Conservation (phyloP, 1,140 invertebrate species). For the Brachionus plicatilis region DNA sequence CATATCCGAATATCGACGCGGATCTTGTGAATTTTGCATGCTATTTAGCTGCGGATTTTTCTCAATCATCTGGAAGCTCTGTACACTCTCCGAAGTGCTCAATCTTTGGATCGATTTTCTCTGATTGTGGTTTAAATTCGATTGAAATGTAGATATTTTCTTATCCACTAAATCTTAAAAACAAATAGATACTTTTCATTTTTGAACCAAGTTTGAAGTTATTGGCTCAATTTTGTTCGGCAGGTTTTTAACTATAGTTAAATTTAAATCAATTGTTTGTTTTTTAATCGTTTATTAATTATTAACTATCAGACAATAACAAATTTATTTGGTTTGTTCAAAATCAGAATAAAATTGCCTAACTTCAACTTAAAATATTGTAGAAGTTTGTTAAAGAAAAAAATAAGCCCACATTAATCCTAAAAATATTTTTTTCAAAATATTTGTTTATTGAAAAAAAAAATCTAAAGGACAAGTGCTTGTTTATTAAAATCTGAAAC, state of each 20-base stretch:
- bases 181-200: neutral
- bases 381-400: neutral
- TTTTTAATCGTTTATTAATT: neutral
- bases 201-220: neutral
- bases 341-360: neutral
- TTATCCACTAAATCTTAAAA: slow-evolving; percentile 8
- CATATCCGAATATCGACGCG: neutral
- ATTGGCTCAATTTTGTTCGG: neutral
- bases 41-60: neutral
- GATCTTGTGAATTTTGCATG: neutral
- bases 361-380: neutral
- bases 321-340: neutral
- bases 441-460: neutral
- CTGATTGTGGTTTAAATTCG: neutral
- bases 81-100: neutral
- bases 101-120: neutral
- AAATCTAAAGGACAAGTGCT: neutral
- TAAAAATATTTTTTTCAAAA: neutral
- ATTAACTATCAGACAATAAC: neutral
- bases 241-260: neutral
- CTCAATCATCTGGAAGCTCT: neutral
- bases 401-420: neutral
- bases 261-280: neutral
- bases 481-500: neutral
- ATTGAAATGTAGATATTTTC: slow-evolving; percentile 16